These are phyloP conservation scores for Pelagia noctiluca DNA, from an alignment of 30 jellyfish, hydroid and myxozoan genomes.

Conservation along the genomic window DNA sequence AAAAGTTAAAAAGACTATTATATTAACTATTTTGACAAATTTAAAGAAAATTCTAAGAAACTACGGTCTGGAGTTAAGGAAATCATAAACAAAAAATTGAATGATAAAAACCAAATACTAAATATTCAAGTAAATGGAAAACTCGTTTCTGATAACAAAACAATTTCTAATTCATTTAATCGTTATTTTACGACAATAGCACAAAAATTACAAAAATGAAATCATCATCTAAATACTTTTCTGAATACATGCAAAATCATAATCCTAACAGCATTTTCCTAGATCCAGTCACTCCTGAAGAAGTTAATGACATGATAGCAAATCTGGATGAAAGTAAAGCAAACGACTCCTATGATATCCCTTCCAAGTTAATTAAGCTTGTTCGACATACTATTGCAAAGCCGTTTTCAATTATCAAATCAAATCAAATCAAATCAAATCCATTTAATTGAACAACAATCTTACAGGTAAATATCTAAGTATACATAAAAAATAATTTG, in stretches of 20 bases:
- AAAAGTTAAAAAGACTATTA: conserved; percentile 6
- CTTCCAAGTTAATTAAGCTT: conserved; percentile 13
- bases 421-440: no score
- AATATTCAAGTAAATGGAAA: conserved; percentile 18
- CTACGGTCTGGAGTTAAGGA: conserved; percentile 29
- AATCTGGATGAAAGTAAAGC: conserved; percentile 27
- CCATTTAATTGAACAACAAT: no score
- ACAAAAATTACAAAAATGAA: conserved; percentile 25
- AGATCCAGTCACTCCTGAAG: conserved; percentile 43
- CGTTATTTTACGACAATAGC: conserved; percentile 19
- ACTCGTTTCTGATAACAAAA: conserved; percentile 15
- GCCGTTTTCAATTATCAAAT: conserved; percentile 40
- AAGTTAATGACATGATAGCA: conserved; percentile 20
- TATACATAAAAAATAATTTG: no score
- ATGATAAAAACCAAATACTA: background rate
- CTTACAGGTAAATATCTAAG: no score
- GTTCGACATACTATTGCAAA: conserved; percentile 18
- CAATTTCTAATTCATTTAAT: conserved; percentile 22
- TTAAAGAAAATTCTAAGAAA: conserved; percentile 1
- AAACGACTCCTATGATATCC: conserved; percentile 27
- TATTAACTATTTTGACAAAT: conserved; percentile 12
- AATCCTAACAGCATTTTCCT: background rate
- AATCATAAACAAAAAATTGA: background rate
- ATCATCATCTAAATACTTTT: conserved; percentile 7
- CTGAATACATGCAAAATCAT: background rate